Percentiles rank a stretch among this genome's conserved stretches.
phyloP scores from a whole-genome alignment of 2,113 vertebrate species.

The Nerophis ophidion region DNA sequence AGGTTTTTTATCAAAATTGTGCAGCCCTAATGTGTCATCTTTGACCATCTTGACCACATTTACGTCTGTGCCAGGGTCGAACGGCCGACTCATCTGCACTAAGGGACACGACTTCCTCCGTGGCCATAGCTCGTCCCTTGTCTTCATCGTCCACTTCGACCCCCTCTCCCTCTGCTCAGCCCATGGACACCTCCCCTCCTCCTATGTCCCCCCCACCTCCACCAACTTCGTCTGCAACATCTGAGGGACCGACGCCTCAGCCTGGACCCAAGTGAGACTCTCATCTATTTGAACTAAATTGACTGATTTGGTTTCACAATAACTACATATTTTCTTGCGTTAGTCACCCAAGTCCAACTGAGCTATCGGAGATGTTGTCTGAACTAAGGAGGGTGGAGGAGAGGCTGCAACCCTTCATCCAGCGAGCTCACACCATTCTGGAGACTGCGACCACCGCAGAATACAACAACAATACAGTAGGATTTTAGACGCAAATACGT shows the following conservation, averaged over 20 bases:
- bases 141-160: slow-evolving; percentile 67
- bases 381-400: slow-evolving; percentile 80
- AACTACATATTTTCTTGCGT: neutral
- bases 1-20: no score
- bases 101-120: slow-evolving; percentile 37
- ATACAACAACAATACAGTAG: slow-evolving; percentile 85
- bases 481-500: slow-evolving; percentile 17
- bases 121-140: slow-evolving; percentile 44
- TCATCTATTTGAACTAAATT: fast-evolving
- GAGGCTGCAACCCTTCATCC: slow-evolving; percentile 83
- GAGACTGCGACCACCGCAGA: slow-evolving; percentile 76
- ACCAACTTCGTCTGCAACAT: slow-evolving; percentile 52
- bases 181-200: slow-evolving; percentile 73
- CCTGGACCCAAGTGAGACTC: slow-evolving; percentile 66
- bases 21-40: neutral
- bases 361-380: slow-evolving; percentile 81
- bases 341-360: slow-evolving; percentile 82
- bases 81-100: slow-evolving; percentile 49
- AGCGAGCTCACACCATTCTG: slow-evolving; percentile 82
- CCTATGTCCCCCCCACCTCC: slow-evolving; percentile 63
- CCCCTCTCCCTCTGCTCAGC: slow-evolving; percentile 67
- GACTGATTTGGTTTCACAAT: neutral
- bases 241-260: slow-evolving; percentile 63
- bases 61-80: slow-evolving; percentile 45
- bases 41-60: neutral